Conservation (phyloP, 1,140 invertebrate species). For the Xylocopa sonorina region DNA sequence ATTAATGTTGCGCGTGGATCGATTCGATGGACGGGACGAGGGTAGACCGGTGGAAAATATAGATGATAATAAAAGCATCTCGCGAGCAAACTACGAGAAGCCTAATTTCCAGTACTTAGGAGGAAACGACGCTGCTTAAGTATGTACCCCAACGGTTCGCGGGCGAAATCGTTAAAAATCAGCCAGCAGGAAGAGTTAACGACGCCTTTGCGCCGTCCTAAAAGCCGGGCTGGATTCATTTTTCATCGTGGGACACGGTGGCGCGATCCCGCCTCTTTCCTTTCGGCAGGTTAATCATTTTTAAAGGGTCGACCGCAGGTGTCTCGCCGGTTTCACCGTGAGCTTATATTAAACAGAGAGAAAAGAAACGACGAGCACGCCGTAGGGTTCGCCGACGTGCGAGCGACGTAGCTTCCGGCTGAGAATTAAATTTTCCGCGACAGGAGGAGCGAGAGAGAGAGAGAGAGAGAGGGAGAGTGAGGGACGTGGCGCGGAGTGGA, state of each 20-base stretch:
- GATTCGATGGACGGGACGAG: not conserved
- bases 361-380: not conserved
- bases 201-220: constrained; percentile 66
- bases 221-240: constrained; percentile 62
- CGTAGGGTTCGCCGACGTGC: constrained; percentile 28
- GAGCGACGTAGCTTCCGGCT: constrained; percentile 17
- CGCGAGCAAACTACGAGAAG: not conserved
- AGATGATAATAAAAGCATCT: constrained; percentile 13
- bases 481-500: no score
- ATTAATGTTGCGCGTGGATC: not conserved
- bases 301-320: constrained; percentile 74
- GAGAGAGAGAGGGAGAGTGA: no score
- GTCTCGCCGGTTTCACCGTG: constrained; percentile 56
- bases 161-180: constrained; percentile 35
- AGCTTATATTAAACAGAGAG: constrained; percentile 55
- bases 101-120: constrained; percentile 12
- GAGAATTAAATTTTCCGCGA: constrained; percentile 67
- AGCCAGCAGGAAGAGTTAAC: constrained; percentile 63
- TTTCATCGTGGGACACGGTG: constrained; percentile 69
- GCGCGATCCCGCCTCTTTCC: constrained; percentile 16
- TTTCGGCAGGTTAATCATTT: constrained; percentile 74
- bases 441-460: no score
- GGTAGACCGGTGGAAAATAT: not conserved
- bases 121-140: not conserved
- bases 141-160: constrained; percentile 4